phyloP scores from a whole-genome alignment of 2,113 vertebrate species.

The Okapia johnstoni region DNA sequence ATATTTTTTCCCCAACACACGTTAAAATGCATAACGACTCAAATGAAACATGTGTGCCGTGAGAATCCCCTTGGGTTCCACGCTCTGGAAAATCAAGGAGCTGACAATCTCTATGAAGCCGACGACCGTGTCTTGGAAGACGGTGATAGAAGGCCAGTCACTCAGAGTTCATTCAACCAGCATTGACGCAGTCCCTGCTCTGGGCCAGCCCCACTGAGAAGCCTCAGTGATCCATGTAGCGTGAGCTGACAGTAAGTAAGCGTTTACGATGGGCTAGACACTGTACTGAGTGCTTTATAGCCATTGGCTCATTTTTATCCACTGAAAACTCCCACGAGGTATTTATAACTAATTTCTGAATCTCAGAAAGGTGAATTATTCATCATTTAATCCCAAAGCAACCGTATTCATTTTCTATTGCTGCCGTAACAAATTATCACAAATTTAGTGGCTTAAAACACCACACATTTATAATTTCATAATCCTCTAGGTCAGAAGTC shows the following conservation, averaged over 20 bases:
- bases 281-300: background rate
- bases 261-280: background rate
- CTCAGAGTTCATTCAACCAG: background rate
- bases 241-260: background rate
- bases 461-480: background rate
- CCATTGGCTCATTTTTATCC: background rate
- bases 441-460: constrained; percentile 21
- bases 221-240: background rate
- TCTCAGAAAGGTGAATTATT: constrained; percentile 49
- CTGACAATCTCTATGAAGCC: background rate
- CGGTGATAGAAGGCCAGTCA: background rate
- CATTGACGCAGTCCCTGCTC: background rate
- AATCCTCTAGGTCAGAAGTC: background rate
- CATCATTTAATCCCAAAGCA: constrained; percentile 33
- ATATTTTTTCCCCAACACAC: background rate
- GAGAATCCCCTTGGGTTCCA: background rate
- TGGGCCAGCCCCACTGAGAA: background rate
- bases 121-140: background rate
- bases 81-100: background rate
- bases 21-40: background rate
- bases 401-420: constrained; percentile 17
- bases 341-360: constrained; percentile 34
- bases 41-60: background rate
- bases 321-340: background rate
- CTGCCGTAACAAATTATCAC: constrained; percentile 21